A percentile compares a stretch with the other conserved stretches of the same genome.
Evolutionary conservation across 2,113 vertebrate species (phyloP).

Genomic region (Parus major): DNA sequence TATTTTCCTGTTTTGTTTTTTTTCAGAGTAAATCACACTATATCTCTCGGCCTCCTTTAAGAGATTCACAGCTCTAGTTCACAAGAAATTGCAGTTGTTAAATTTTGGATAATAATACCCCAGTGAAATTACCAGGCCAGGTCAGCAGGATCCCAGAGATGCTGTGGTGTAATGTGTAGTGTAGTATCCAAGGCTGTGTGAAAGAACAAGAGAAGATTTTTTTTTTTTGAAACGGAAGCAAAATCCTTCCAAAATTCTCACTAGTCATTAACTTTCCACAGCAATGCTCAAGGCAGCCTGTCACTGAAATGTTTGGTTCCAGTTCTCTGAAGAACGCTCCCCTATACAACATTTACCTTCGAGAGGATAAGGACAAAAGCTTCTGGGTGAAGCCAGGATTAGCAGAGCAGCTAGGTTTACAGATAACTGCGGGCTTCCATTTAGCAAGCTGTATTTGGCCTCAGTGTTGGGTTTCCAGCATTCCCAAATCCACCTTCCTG

Average conservation of each 20-base stretch:
- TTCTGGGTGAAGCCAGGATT: neutral
- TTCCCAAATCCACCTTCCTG: slow-evolving; percentile 8
- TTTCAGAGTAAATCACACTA: neutral
- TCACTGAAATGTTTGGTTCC: neutral
- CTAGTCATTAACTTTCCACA: neutral
- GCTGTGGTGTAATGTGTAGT: neutral
- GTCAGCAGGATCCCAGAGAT: neutral
- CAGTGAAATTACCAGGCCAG: neutral
- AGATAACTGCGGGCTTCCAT: neutral
- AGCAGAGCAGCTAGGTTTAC: neutral
- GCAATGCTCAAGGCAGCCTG: neutral
- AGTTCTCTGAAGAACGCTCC: neutral
- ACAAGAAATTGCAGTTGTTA: neutral
- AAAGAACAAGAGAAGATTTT: neutral
- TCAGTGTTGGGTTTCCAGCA: neutral
- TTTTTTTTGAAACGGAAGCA: neutral
- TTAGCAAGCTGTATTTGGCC: neutral
- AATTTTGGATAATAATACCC: neutral
- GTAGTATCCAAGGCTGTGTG: neutral
- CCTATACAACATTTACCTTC: neutral
- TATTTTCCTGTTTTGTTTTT: neutral
- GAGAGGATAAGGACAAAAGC: neutral
- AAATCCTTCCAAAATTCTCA: neutral
- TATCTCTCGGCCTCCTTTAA: neutral
- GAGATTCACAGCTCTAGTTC: neutral